Evolutionary conservation across 2,113 vertebrate genomes (phyloP).

Genomic region (Amia ocellicauda): DNA sequence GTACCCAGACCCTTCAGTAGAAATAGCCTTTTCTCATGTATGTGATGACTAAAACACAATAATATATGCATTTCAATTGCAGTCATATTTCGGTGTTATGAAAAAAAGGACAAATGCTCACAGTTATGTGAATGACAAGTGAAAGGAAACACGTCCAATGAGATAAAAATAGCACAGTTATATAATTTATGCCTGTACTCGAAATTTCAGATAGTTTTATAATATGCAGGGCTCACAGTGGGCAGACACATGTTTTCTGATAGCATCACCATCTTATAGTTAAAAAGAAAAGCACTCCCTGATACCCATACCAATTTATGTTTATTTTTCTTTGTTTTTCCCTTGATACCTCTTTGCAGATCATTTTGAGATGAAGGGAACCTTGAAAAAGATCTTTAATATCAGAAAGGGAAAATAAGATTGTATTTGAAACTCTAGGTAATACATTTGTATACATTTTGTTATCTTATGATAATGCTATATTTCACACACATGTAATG

Average conservation of each 20-base stretch:
- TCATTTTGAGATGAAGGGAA: background rate
- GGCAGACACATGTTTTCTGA: conserved; percentile 3
- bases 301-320: background rate
- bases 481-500: background rate
- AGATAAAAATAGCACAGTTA: conserved; percentile 7
- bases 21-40: too few relatives aligned
- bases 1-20: too few relatives aligned
- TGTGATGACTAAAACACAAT: background rate
- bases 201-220: background rate
- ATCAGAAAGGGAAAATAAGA: background rate
- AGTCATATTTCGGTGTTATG: background rate
- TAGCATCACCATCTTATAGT: background rate
- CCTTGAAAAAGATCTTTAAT: background rate
- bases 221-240: conserved; percentile 6
- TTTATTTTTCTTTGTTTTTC: background rate
- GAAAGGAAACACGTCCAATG: conserved; percentile 1
- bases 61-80: background rate
- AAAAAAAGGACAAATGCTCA: conserved; percentile 1
- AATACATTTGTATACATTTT: background rate
- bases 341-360: background rate
- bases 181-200: conserved; percentile 13
- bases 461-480: background rate
- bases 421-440: background rate
- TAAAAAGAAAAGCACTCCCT: background rate
- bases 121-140: conserved; percentile 1